Conservation (phyloP, 2,888 invertebrate genomes). For the Monoplex corrugatus region DNA sequence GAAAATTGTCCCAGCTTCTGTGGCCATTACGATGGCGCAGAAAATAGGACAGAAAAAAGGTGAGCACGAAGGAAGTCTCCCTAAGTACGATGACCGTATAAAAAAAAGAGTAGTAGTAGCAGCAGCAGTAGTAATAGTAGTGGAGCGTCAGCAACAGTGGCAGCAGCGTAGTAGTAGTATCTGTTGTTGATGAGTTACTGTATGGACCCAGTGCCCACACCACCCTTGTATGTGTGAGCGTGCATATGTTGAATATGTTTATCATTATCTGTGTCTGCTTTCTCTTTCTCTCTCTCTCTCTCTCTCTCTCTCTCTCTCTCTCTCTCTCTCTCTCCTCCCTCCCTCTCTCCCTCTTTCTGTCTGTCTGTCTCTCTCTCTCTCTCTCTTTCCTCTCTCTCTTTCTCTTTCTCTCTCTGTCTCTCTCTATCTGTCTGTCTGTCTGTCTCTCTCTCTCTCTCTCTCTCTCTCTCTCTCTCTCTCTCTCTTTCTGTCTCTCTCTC, state of each 20-base stretch:
- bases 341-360: background rate
- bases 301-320: background rate
- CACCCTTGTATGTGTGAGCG: background rate
- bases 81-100: too few species aligned
- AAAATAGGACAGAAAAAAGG: too few species aligned
- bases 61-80: too few species aligned
- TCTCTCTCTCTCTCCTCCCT: constrained; percentile 3
- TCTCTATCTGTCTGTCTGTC: background rate
- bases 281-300: background rate
- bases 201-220: background rate
- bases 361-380: background rate
- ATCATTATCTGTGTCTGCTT: background rate
- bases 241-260: too few species aligned
- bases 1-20: too few species aligned
- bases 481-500: background rate
- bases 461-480: background rate
- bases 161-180: too few species aligned
- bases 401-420: constrained; percentile 27
- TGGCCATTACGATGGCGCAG: too few species aligned
- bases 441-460: background rate
- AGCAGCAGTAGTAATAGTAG: too few species aligned
- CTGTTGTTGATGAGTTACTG: too few species aligned
- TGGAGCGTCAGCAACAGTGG: too few species aligned
- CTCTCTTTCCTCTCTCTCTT: constrained; percentile 8
- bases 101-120: too few species aligned